Conservation (phyloP, 1,140 invertebrate species). For the Macrobrachium rosenbergii region DNA sequence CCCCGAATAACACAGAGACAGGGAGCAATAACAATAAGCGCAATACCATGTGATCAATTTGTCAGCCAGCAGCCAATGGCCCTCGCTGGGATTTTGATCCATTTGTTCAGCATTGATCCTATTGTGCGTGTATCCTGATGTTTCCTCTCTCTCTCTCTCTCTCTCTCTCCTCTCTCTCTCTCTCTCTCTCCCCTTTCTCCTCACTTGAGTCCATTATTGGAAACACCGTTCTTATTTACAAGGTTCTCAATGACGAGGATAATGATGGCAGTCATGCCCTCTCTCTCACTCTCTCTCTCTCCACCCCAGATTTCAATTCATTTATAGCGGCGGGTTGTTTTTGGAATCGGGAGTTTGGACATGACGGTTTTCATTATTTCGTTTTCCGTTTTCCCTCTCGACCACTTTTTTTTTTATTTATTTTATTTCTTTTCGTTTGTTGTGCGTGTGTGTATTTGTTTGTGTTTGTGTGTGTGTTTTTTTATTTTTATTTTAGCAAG, state of each 20-base stretch:
- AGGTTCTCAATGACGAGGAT: too few relatives aligned
- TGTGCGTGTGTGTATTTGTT: too few relatives aligned
- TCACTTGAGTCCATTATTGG: too few relatives aligned
- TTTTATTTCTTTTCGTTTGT: too few relatives aligned
- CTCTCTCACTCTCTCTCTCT: neutral
- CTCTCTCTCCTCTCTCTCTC: too few relatives aligned
- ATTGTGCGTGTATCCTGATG: slow-evolving; percentile 39
- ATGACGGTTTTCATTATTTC: neutral
- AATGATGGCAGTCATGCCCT: too few relatives aligned
- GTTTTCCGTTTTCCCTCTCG: too few relatives aligned
- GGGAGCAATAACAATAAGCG: slow-evolving; percentile 50
- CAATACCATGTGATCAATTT: slow-evolving; percentile 57
- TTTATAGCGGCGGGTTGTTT: slow-evolving; percentile 42
- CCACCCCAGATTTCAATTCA: slow-evolving; percentile 45
- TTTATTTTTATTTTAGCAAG: neutral
- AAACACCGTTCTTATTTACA: too few relatives aligned
- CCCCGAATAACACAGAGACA: neutral
- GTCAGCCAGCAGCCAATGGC: slow-evolving; percentile 47
- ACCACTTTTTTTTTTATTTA: too few relatives aligned
- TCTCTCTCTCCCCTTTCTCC: neutral
- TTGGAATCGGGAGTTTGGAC: slow-evolving; percentile 10
- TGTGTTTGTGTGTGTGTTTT: neutral
- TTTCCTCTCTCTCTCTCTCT: slow-evolving; percentile 5
- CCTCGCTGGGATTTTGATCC: slow-evolving; percentile 49
- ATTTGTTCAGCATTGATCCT: slow-evolving; percentile 56